A percentile compares a stretch with the other conserved stretches of the same genome.
Conservation (phyloP, 1,140 invertebrate genomes). For the Ridgeia piscesae region DNA sequence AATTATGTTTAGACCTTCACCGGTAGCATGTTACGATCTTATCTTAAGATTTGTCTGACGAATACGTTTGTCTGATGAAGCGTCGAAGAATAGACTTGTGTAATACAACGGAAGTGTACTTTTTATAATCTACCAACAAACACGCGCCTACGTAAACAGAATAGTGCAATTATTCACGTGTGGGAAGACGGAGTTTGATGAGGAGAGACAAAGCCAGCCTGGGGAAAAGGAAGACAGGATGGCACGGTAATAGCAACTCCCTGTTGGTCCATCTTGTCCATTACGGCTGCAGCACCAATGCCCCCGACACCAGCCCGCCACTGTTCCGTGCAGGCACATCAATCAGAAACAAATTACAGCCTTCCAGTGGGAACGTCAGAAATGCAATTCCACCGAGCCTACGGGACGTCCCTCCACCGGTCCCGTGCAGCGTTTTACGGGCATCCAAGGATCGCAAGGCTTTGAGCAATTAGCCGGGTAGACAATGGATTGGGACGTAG, state of each 20-base stretch:
- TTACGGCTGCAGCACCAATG: neutral
- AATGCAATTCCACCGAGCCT: neutral
- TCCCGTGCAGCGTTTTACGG: neutral
- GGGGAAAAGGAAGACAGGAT: neutral
- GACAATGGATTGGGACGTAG: neutral
- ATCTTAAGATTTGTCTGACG: neutral
- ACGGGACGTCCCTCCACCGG: neutral
- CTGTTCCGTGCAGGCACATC: neutral
- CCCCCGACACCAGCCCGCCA: neutral
- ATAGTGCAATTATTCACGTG: neutral
- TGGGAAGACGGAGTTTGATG: neutral
- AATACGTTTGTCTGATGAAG: neutral
- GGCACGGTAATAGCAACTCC: neutral
- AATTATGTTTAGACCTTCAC: neutral
- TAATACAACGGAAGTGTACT: neutral
- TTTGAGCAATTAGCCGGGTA: neutral
- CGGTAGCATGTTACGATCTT: neutral
- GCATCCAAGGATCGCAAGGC: neutral
- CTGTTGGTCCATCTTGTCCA: neutral
- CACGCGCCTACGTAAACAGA: constrained; percentile 23
- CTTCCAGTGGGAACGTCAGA: neutral
- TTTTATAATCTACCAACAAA: constrained; percentile 25
- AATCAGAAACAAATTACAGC: neutral
- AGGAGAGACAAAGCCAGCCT: neutral
- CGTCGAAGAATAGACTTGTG: neutral